Evolutionary conservation across 2,888 invertebrate genomes (phyloP).

Genomic region (Eueremaeus valkanovi): DNA sequence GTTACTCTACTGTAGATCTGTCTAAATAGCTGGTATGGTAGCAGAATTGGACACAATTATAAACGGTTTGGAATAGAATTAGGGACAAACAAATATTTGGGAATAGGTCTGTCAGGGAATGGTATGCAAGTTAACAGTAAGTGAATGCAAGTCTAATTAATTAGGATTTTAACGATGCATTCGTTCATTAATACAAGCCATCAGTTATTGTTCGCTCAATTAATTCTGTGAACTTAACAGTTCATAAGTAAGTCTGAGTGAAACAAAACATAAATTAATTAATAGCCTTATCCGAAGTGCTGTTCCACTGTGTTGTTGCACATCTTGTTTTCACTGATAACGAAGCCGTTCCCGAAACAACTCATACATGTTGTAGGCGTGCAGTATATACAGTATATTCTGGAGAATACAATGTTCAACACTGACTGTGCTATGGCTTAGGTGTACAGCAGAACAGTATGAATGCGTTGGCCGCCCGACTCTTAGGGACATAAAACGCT

Average conservation of each 20-base stretch:
- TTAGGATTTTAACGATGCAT: constrained; percentile 7
- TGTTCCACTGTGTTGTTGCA: background rate
- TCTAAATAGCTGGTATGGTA: no score
- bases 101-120: background rate
- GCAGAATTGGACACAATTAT: no score
- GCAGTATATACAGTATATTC: background rate
- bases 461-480: background rate
- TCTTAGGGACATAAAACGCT: background rate
- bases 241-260: background rate
- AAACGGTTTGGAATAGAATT: no score
- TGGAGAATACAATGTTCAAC: no score
- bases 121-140: background rate
- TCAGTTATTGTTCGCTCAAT: constrained; percentile 11
- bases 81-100: background rate
- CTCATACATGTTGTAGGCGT: constrained; percentile 13
- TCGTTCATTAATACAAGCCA: background rate
- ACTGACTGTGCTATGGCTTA: no score
- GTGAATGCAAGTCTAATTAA: background rate
- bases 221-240: background rate
- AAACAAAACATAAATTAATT: constrained; percentile 15
- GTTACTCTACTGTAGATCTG: no score
- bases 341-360: constrained; percentile 7
- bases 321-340: constrained; percentile 22
- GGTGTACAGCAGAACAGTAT: no score
- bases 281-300: no score